Conservation (phyloP, 2,888 invertebrate genomes). For the Serrognathus titanus region DNA sequence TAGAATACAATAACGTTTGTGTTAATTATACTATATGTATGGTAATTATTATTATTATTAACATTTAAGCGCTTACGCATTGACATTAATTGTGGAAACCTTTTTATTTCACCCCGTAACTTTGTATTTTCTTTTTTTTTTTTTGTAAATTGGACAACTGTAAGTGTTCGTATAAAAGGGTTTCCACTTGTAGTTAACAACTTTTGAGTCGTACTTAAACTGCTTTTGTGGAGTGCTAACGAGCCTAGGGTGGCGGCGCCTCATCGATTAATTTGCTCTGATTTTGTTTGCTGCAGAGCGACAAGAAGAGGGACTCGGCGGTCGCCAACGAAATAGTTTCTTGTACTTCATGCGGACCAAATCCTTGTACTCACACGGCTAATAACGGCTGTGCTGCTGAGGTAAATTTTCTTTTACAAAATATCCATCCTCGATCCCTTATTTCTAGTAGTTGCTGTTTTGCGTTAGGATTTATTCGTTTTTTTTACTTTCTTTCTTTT, state of each 20-base stretch:
- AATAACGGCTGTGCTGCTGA: slow-evolving; percentile 86
- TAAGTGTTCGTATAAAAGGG: background rate
- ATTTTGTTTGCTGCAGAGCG: slow-evolving; percentile 58
- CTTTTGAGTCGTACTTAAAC: background rate
- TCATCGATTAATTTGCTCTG: slow-evolving; percentile 3
- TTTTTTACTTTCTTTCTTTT: too few relatives aligned
- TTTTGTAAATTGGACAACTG: background rate
- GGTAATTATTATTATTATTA: background rate
- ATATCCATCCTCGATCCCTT: too few relatives aligned
- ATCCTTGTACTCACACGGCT: slow-evolving; percentile 80
- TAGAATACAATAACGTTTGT: too few relatives aligned
- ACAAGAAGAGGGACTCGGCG: slow-evolving; percentile 79
- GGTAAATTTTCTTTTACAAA: slow-evolving; percentile 51
- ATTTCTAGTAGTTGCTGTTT: too few relatives aligned
- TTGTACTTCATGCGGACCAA: slow-evolving; percentile 78
- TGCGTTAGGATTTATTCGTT: too few relatives aligned
- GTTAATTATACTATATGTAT: too few relatives aligned
- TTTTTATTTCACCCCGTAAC: background rate
- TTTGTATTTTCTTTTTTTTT: background rate
- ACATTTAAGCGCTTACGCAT: slow-evolving; percentile 3
- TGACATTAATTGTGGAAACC: background rate
- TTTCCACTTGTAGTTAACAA: background rate
- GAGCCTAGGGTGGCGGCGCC: slow-evolving; percentile 10
- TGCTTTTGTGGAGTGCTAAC: background rate
- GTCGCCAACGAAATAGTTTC: slow-evolving; percentile 76